Conservation (phyloP, 1,140 invertebrate genomes). For the Potamilus streckersoni region DNA sequence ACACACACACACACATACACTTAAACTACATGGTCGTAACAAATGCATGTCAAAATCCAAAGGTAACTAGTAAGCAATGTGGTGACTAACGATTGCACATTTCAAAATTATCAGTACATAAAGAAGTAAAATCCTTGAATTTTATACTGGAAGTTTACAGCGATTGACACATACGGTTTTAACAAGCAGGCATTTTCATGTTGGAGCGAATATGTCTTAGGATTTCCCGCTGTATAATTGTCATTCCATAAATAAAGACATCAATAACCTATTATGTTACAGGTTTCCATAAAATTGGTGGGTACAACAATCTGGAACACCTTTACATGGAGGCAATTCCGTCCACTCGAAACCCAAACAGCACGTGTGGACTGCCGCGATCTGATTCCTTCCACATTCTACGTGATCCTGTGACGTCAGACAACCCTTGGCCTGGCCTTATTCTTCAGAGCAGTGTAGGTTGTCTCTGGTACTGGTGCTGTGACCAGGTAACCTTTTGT, state of each 20-base stretch:
- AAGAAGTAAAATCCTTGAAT: no score
- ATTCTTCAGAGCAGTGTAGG: slow-evolving; percentile 70
- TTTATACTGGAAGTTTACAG: neutral
- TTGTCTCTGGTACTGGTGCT: slow-evolving; percentile 73
- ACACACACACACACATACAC: no score
- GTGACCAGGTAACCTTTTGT: slow-evolving; percentile 68
- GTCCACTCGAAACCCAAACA: slow-evolving; percentile 29
- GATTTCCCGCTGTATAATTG: no score
- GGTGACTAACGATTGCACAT: no score
- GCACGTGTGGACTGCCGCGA: slow-evolving; percentile 58
- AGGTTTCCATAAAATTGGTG: slow-evolving; percentile 71
- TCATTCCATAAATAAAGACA: neutral
- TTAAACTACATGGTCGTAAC: no score
- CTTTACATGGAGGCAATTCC: slow-evolving; percentile 64
- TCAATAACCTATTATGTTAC: neutral
- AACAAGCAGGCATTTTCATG: neutral
- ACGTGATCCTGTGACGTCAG: slow-evolving; percentile 52
- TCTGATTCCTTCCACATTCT: slow-evolving; percentile 71
- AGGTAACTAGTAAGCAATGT: no score
- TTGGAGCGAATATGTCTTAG: no score
- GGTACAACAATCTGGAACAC: slow-evolving; percentile 64
- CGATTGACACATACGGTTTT: neutral
- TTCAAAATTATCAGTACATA: no score
- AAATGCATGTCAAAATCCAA: no score
- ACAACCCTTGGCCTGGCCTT: slow-evolving; percentile 71